phyloP scores from a whole-genome alignment of 2,797 vertebrate genomes.

The Sibirionetta formosa region DNA sequence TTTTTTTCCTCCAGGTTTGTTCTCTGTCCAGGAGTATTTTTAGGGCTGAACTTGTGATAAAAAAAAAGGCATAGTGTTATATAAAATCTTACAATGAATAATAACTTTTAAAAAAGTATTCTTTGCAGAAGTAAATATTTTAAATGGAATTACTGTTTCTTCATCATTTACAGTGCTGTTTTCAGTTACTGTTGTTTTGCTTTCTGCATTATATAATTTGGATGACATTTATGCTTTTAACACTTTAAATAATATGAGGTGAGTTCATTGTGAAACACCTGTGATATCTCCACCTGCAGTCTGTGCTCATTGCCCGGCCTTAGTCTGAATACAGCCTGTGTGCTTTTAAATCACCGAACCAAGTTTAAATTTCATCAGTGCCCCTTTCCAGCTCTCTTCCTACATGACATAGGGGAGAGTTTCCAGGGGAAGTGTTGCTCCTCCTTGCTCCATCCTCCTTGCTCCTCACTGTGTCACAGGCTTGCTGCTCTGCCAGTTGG shows the following conservation, averaged over 20 bases:
- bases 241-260: too few relatives aligned
- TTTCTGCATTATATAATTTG: background rate
- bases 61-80: background rate
- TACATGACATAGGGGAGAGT: background rate
- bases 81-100: background rate
- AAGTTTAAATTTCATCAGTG: background rate
- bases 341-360: background rate
- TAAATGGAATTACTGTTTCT: background rate
- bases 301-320: background rate
- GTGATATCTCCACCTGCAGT: background rate
- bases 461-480: fast-evolving
- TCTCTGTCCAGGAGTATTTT: background rate
- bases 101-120: background rate
- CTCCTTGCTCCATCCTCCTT: background rate
- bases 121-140: background rate
- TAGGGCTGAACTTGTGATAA: background rate
- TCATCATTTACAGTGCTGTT: background rate
- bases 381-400: background rate
- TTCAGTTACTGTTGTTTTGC: background rate
- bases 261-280: background rate
- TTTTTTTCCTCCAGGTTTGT: background rate
- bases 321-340: background rate
- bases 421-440: fast-evolving
- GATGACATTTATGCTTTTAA: too few relatives aligned
- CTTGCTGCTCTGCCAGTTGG: background rate